These are phyloP conservation scores for Teleogryllus occipitalis DNA, from an alignment of 1,140 invertebrate genomes.

Conservation along the genomic window DNA sequence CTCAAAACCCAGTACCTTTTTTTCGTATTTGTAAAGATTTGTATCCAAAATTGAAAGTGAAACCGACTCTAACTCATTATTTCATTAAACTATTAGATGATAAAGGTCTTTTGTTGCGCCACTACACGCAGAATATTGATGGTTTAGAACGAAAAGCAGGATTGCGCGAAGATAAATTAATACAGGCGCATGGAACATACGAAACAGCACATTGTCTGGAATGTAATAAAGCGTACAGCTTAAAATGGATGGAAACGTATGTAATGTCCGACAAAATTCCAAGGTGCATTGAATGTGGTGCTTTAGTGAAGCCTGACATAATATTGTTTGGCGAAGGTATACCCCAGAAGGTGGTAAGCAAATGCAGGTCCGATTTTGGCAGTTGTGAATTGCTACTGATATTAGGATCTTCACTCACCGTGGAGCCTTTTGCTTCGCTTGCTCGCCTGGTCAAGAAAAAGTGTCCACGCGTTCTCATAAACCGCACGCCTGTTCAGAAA, in stretches of 20 bases:
- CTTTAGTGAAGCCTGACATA: conserved; percentile 86
- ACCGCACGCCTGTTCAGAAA: conserved; percentile 65
- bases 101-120: conserved; percentile 68
- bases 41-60: conserved; percentile 69
- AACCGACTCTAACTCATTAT: conserved; percentile 75
- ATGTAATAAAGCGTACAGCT: conserved; percentile 63
- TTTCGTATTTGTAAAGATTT: conserved; percentile 78
- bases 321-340: conserved; percentile 90
- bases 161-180: conserved; percentile 73
- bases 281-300: conserved; percentile 60
- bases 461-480: conserved; percentile 70
- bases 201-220: conserved; percentile 76
- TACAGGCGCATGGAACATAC: conserved; percentile 93
- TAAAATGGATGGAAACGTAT: conserved; percentile 76
- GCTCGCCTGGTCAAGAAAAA: conserved; percentile 35
- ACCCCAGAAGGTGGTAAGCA: conserved; percentile 62
- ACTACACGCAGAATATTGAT: conserved; percentile 89
- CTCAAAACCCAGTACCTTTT: conserved; percentile 75
- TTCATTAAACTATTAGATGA: conserved; percentile 73
- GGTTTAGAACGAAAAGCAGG: conserved; percentile 81
- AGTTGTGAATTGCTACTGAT: conserved; percentile 89
- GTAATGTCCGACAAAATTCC: conserved; percentile 67
- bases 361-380: conserved; percentile 63
- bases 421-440: conserved; percentile 90
- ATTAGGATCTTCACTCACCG: conserved; percentile 89